These are phyloP conservation scores for Alauda arvensis DNA, from an alignment of 2,797 vertebrate species.

Conservation along the genomic window DNA sequence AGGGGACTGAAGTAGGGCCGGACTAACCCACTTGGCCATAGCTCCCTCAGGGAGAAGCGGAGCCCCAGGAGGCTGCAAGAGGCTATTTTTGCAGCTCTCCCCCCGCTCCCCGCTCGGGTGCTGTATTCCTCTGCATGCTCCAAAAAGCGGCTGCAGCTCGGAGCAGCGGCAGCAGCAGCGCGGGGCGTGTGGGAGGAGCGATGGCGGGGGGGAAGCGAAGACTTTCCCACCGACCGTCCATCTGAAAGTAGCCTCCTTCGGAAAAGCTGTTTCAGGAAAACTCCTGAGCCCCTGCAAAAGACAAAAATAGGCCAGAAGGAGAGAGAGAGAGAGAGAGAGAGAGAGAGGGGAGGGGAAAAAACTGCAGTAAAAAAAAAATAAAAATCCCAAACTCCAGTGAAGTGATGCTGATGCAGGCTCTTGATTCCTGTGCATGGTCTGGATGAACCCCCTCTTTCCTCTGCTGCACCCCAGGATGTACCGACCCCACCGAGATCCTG, in stretches of 20 bases:
- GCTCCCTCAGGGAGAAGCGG: constrained; percentile 1
- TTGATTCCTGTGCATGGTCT: not conserved
- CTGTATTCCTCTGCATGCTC: constrained; percentile 39
- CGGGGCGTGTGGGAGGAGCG: constrained; percentile 53
- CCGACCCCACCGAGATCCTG: not conserved
- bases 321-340: not conserved
- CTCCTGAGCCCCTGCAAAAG: constrained; percentile 60
- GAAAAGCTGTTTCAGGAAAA: constrained; percentile 73
- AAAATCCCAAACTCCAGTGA: not conserved
- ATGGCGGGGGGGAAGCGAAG: constrained; percentile 60
- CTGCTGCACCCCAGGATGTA: not conserved
- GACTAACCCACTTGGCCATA: constrained; percentile 23
- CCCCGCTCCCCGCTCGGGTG: not conserved
- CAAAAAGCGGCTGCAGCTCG: constrained; percentile 49
- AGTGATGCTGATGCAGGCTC: not conserved
- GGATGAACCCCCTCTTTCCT: not conserved
- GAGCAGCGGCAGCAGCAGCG: constrained; percentile 47
- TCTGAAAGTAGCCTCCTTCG: constrained; percentile 69
- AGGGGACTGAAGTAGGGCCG: not conserved
- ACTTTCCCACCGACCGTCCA: constrained; percentile 63
- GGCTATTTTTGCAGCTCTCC: constrained; percentile 50
- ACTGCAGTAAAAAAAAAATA: constrained; percentile 16
- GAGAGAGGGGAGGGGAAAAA: not conserved
- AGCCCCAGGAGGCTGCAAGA: constrained; percentile 22
- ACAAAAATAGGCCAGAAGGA: constrained; percentile 64